Conservation (phyloP, 2,113 vertebrate genomes). For the Macrotis lagotis region DNA sequence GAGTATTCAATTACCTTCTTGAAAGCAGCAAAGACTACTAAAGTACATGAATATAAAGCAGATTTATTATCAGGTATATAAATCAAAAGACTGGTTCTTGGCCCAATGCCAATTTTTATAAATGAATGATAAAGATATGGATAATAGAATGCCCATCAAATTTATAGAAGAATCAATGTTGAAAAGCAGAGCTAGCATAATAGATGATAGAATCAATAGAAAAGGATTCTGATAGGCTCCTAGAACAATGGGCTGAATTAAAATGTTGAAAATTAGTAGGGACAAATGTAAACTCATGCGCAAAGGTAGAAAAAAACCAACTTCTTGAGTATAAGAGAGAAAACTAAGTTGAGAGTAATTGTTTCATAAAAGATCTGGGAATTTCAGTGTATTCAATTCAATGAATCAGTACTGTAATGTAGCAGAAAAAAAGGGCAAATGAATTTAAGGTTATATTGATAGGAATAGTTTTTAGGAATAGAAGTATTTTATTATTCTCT, state of each 20-base stretch:
- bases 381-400: neutral
- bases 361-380: neutral
- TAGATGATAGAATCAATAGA: neutral
- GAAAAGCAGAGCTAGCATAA: neutral
- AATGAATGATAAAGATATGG: neutral
- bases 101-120: neutral
- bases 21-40: neutral
- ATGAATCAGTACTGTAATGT: neutral
- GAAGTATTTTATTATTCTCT: neutral
- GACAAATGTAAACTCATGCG: neutral
- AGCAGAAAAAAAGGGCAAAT: neutral
- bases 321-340: neutral
- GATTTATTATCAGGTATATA: neutral
- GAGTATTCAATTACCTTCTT: neutral
- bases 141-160: neutral
- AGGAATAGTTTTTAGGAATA: neutral
- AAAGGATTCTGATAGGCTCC: neutral
- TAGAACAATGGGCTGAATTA: neutral
- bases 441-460: no score
- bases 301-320: neutral
- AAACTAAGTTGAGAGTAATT: neutral
- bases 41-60: neutral
- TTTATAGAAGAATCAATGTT: neutral
- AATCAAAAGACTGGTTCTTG: neutral
- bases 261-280: neutral